Conservation (phyloP, 2,797 vertebrate species). For the Tachyglossus aculeatus region DNA sequence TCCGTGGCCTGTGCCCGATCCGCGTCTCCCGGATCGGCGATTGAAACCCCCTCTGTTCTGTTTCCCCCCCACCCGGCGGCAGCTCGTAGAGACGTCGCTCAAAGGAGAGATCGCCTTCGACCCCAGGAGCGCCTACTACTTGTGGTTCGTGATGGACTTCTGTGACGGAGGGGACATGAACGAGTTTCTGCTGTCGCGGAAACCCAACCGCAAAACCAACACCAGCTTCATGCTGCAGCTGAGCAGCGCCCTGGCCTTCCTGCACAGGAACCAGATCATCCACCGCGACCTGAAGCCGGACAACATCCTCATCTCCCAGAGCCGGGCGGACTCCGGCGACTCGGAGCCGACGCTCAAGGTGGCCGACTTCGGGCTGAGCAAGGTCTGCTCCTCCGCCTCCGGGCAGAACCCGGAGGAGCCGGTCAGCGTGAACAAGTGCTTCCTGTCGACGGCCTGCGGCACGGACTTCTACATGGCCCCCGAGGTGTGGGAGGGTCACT, state of each 20-base stretch:
- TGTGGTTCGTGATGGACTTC: conserved; percentile 99
- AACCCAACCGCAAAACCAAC: conserved; percentile 93
- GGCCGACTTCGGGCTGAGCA: conserved; percentile 95
- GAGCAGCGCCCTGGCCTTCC: conserved; percentile 94
- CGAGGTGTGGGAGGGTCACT: conserved; percentile 96
- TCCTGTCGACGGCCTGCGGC: conserved; percentile 93
- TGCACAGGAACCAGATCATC: conserved; percentile 97
- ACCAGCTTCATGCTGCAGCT: conserved; percentile 98
- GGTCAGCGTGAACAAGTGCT: conserved; percentile 92
- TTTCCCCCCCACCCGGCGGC: conserved; percentile 32
- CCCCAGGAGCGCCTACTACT: conserved; percentile 91
- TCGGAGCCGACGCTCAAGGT: conserved; percentile 94
- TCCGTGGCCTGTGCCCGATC: conserved; percentile 13
- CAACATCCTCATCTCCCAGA: conserved; percentile 94
- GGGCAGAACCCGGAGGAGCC: conserved; percentile 91
- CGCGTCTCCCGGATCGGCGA: conserved; percentile 5
- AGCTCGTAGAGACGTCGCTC: conserved; percentile 91
- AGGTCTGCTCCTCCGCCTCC: conserved; percentile 91
- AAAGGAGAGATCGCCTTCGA: conserved; percentile 97
- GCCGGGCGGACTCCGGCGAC: conserved; percentile 77
- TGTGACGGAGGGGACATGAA: conserved; percentile 98
- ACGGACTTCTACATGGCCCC: conserved; percentile 99
- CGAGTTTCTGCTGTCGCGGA: conserved; percentile 91
- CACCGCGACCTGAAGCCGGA: conserved; percentile 97
- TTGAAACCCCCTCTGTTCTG: conserved; percentile 26